Evolutionary conservation across 2,113 vertebrate species (phyloP), one percentile per base, ranked within the genome.

Genomic region (Sylvietta virens): DNA sequence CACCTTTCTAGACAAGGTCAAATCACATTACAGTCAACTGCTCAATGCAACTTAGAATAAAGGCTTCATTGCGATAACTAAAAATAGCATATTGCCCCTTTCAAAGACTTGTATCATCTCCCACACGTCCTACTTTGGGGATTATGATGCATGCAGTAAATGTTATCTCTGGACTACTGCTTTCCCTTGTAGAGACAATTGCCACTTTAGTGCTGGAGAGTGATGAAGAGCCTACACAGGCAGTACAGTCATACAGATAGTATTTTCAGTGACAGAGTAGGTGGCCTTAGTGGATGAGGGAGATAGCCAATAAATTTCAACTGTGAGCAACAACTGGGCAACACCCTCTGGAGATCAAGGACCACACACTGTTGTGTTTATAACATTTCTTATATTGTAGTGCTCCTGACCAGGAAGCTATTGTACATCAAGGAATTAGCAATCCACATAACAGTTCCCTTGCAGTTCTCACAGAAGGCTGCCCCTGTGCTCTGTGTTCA

Each of bases 231-330:
- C 81, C 92, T 78, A 91, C 86, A 94, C 51, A 92, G 56, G 33
- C 88, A 86, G 72, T 50, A 74, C 31, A 95, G 89, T 88, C 89
- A 94, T 67, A 78, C 65, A 66, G 45, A 51, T 0, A 79, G 70
- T 69, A 95, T 92, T 95, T 94, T 89, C 81, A 86, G 86, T 39
- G 65, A 83, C 11, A 56, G 42, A 90, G 83, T 88, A 81, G 86
- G 81, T 67, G 86, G 83, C 84, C 94, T 94, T 81, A 84, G 65
- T 40, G n/a, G 77, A 81, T 54, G 64, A 86, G 71, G 45, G 31
- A 86, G 28, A 83, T 1, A 54, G 33, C 54, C 39, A 86, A 88
- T 66, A 81, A 61, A 88, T 86, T 58, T 77, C 26, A 83, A 47
- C 35, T 74, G 44, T 40, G 60, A 95, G 56, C 58, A 95, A 78